Conservation (phyloP, 2,113 vertebrate genomes). For the Genyomyrus donnyi region DNA sequence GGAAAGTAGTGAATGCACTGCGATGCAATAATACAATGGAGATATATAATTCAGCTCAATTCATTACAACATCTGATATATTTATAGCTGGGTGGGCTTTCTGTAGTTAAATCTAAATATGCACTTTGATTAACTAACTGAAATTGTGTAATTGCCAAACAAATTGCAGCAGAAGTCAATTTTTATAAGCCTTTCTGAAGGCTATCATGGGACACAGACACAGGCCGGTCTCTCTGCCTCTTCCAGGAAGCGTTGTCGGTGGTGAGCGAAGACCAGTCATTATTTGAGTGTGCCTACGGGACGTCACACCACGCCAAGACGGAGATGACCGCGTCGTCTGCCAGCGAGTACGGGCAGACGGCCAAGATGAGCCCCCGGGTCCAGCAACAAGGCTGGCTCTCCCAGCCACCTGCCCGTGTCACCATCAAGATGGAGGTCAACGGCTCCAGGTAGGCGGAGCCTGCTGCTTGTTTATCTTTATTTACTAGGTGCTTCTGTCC, state of each 20-base stretch:
- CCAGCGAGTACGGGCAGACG: conserved; percentile 74
- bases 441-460: conserved; percentile 62
- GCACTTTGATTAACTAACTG: neutral
- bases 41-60: neutral
- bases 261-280: conserved; percentile 79
- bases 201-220: neutral
- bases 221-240: conserved; percentile 4
- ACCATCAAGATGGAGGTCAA: conserved; percentile 87
- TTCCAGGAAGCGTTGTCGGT: conserved; percentile 77
- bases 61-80: neutral
- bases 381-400: conserved; percentile 78
- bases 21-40: neutral
- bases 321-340: conserved; percentile 79
- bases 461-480: neutral
- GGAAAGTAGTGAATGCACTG: neutral
- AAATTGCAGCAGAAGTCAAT: neutral
- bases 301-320: conserved; percentile 67
- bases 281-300: conserved; percentile 81
- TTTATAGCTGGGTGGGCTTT: neutral
- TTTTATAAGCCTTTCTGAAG: neutral
- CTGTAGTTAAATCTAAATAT: neutral
- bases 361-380: conserved; percentile 79
- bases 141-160: neutral
- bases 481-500: neutral
- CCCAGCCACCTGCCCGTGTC: conserved; percentile 66